A percentile compares a stretch with the other conserved stretches of the same genome.
These are phyloP conservation scores for Trachurus trachurus DNA, from an alignment of 2,797 vertebrate species.

Conservation along the genomic window DNA sequence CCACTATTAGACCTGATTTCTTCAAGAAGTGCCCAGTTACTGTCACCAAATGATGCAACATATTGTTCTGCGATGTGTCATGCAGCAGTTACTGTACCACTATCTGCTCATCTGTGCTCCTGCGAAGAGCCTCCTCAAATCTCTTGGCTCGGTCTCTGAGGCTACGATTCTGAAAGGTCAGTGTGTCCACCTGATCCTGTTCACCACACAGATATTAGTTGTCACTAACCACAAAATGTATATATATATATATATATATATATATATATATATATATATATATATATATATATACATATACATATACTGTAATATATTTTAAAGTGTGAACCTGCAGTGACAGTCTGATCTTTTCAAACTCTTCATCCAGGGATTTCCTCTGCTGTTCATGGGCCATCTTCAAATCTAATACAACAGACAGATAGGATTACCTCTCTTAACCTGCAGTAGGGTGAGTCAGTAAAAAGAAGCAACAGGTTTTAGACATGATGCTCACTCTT, in stretches of 20 bases:
- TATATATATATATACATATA: too few relatives aligned
- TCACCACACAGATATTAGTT: not conserved
- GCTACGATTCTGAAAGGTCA: constrained; percentile 96
- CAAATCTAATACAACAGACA: constrained; percentile 84
- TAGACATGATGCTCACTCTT: constrained; percentile 85
- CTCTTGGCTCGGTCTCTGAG: constrained; percentile 94
- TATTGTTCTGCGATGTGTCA: not conserved
- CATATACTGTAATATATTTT: too few relatives aligned
- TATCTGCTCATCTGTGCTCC: constrained; percentile 94
- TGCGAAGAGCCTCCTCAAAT: constrained; percentile 96
- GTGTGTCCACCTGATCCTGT: constrained; percentile 97
- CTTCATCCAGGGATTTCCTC: constrained; percentile 92
- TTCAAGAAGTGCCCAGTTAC: not conserved
- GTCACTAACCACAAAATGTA: not conserved
- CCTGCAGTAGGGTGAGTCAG: not conserved
- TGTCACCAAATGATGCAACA: not conserved
- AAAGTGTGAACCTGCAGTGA: constrained; percentile 90
- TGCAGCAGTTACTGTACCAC: constrained; percentile 88
- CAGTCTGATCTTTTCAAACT: constrained; percentile 93
- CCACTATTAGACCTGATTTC: not conserved
- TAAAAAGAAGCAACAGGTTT: not conserved
- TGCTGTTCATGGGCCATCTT: constrained; percentile 92
- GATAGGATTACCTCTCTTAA: not conserved
- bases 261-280: rapidly evolving
- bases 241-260: not conserved